Base-by-base conservation (phyloP, 2,888 invertebrate species). In the Heliconius ismenius region DNA sequence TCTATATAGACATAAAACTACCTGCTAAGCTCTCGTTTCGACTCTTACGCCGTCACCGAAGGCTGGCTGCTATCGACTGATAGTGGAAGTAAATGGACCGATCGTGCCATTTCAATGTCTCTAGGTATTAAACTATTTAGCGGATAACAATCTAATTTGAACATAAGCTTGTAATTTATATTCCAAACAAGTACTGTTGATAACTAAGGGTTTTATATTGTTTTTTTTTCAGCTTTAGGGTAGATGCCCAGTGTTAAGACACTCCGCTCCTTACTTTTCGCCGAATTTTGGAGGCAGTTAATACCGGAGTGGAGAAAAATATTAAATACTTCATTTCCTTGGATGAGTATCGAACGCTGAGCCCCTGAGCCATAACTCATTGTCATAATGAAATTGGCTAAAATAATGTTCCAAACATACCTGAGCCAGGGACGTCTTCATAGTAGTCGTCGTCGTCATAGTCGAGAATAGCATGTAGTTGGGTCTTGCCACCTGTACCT, bases 381-480 rank as follows among this genome's bases (percentile, higher is more conserved):
- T 10, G 54, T 18, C 0, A 49, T 54, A 32, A n/a, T 62, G 18
- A 28, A 28, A 39, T n/a, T 18, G 7, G 4, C 1, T 62, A 39
- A 39, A 26, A 21, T 21, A 60, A 28, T 28, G 6, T 28, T 49
- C 26, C 10, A 58, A 65, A 81, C 82, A 87, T 84, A 93, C 93
- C 91, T 83, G 92, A 90, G 67, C 94, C 95, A 80, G 95, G 95
- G 81, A 94, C 94, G 79, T 96, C 96, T 82, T 96, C 96, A 77
- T 96, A 96, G 83, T 96, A 95, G 65, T 89, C 90, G 78, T 95
- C 95, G 78, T 95, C 95, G 82, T 96, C 96, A 84, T 96, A 97
- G 87, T 97, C 97, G 73, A 97, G 92, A 32, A 97, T 95, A 6
- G 97, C 96, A 87, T 97, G 97, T 78, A 97, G 90, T 82, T 96